Conservation (phyloP, 2,797 vertebrate genomes). For the Philypnodon macrostomus region DNA sequence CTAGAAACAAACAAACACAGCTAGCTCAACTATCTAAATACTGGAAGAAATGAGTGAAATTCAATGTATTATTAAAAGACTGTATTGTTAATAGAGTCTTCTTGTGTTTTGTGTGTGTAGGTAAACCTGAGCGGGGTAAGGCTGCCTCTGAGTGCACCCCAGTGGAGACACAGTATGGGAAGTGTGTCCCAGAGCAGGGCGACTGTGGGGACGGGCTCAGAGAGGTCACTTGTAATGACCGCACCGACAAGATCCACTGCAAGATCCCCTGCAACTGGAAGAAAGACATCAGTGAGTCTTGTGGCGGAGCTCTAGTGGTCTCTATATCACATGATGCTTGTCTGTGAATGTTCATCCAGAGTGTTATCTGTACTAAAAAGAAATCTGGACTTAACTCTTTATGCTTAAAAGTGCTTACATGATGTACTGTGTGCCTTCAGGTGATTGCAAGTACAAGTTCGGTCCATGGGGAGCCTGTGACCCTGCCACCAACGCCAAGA, state of each 20-base stretch:
- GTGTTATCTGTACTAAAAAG: too few relatives aligned
- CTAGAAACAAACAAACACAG: too few relatives aligned
- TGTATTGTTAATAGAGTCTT: neutral
- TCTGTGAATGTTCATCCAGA: too few relatives aligned
- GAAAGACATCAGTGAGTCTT: constrained; percentile 88
- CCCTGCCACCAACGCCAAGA: constrained; percentile 79
- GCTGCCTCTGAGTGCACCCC: constrained; percentile 72
- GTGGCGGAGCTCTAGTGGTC: too few relatives aligned
- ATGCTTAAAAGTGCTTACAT: neutral
- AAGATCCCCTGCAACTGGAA: constrained; percentile 98
- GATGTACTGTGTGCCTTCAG: too few relatives aligned
- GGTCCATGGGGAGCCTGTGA: constrained; percentile 87
- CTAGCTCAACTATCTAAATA: too few relatives aligned
- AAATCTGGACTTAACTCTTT: too few relatives aligned
- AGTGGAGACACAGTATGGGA: constrained; percentile 83
- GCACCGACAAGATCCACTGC: constrained; percentile 84
- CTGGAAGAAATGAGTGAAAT: too few relatives aligned
- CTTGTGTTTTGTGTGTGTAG: constrained; percentile 4
- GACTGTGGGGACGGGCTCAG: constrained; percentile 89
- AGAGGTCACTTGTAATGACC: constrained; percentile 83
- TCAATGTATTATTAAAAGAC: too few relatives aligned
- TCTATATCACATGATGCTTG: too few relatives aligned
- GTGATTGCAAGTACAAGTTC: constrained; percentile 95
- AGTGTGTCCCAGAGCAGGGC: constrained; percentile 83
- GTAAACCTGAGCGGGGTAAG: constrained; percentile 81